Base-by-base conservation (phyloP, 2,113 vertebrate genomes). In the Morone saxatilis region DNA sequence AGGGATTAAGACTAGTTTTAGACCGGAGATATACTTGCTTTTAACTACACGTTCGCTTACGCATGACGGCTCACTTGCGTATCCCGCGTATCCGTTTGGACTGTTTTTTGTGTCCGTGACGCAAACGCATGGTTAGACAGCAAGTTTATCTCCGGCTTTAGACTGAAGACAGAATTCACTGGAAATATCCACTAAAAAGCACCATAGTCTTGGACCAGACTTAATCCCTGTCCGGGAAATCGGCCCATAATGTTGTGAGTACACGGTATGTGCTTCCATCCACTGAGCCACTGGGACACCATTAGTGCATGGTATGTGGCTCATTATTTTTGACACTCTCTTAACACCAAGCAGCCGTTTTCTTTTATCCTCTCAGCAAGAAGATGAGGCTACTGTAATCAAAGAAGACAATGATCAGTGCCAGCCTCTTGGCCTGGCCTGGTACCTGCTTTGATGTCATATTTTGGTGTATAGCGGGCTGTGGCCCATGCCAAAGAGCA, bases 381-480 rank as follows among this genome's bases (percentile, higher is more conserved):
- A 90, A 85, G 88, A 91, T 63, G 88, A 90, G 61, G 81, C 90
- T 89, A 89, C 86, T 91, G 92, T 93, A 91, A 92, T 93, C 88
- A 89, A 87, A 93, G 92, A 89, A 89, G 90, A 93, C 88, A 90
- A 88, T 90, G 86, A 92, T 91, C 76, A 78, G 86, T 88, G 89
- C 89, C 89, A 92, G 90, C 91, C 69, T 91, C 87, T 89, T 86
- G 81, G 88, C 84, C 86, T 87, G 88, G 90, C 80, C 78, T 86
- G 80, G 80, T 89, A 92, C 88, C 86, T 87, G 85, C 91, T 94
- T 94, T 94, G 91, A 94, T 93, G 94, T 94, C 88, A 92, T 89
- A 92, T 88, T 89, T 88, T 77, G 88, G 88, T 93, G 89, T 86
- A 76, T 69, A 83, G 90, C 43, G 67, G 88, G 88, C 84, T 85